phyloP scores from a whole-genome alignment of 2,797 vertebrate genomes.

The Schizothorax lantsangensis region DNA sequence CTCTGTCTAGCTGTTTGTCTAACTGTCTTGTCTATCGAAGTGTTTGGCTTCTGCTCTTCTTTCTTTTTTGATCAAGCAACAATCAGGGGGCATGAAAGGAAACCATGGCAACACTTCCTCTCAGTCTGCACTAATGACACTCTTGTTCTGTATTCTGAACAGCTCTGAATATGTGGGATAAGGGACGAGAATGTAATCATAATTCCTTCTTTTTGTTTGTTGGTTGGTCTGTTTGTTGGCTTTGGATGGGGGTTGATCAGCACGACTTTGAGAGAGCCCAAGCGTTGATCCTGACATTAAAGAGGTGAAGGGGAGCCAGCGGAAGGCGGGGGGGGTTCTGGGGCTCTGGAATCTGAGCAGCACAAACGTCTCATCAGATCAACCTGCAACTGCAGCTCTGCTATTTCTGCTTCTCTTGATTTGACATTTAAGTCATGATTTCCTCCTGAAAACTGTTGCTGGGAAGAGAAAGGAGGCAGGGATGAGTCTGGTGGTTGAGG shows the following conservation, averaged over 20 bases:
- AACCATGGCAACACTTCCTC: constrained; percentile 65
- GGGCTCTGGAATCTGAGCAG: constrained; percentile 34
- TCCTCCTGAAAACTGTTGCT: not conserved
- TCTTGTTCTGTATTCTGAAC: constrained; percentile 54
- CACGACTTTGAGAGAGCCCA: constrained; percentile 30
- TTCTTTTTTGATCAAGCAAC: constrained; percentile 44
- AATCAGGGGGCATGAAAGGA: constrained; percentile 54
- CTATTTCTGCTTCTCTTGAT: not conserved
- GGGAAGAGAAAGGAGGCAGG: not conserved
- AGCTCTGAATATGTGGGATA: constrained; percentile 52
- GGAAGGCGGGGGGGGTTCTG: constrained; percentile 27
- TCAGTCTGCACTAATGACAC: constrained; percentile 42
- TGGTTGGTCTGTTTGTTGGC: not conserved
- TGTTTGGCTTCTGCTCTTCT: constrained; percentile 30
- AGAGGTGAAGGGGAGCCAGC: constrained; percentile 32
- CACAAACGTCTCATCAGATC: constrained; percentile 21
- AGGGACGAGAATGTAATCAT: constrained; percentile 43
- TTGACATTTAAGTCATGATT: not conserved
- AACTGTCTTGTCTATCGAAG: constrained; percentile 21
- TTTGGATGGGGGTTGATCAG: constrained; percentile 11
- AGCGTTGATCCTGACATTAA: constrained; percentile 45
- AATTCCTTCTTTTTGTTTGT: not conserved
- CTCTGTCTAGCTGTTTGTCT: not conserved
- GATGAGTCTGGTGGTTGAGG: not conserved
- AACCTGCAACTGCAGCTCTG: constrained; percentile 12